Percentiles rank a stretch among this genome's conserved stretches.
Conservation (phyloP, 2,113 vertebrate genomes). For the Anhinga rufa region DNA sequence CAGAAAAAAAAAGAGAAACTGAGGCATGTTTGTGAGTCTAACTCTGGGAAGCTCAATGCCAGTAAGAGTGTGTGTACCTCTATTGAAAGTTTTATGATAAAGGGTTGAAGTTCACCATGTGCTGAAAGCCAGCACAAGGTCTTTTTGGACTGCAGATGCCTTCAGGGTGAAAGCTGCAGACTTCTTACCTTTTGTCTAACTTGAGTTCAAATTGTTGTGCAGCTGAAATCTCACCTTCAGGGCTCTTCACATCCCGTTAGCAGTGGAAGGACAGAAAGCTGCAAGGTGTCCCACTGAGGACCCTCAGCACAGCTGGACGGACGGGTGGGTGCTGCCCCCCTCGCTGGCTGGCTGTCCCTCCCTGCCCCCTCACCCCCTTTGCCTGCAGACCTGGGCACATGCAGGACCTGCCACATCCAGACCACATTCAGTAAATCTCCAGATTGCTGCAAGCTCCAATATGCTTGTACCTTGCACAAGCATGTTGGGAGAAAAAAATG, state of each 20-base stretch:
- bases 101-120: background rate
- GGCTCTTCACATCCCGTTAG: rapidly evolving
- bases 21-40: background rate
- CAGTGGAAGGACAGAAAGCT: background rate
- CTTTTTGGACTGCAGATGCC: background rate
- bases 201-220: background rate
- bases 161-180: background rate
- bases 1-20: background rate
- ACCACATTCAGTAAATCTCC: background rate
- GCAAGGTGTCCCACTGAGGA: background rate
- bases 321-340: background rate
- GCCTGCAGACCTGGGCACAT: rapidly evolving
- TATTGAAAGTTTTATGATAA: background rate
- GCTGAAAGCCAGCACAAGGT: background rate
- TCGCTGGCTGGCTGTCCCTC: background rate
- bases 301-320: background rate
- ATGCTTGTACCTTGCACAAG: background rate
- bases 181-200: background rate
- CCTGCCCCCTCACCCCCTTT: background rate
- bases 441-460: background rate
- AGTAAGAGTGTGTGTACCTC: background rate
- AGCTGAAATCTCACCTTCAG: background rate
- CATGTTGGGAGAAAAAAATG: background rate
- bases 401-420: rapidly evolving
- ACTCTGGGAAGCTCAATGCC: background rate